phyloP scores from a whole-genome alignment of 2,888 invertebrate species.

The Orthosia cruda region DNA sequence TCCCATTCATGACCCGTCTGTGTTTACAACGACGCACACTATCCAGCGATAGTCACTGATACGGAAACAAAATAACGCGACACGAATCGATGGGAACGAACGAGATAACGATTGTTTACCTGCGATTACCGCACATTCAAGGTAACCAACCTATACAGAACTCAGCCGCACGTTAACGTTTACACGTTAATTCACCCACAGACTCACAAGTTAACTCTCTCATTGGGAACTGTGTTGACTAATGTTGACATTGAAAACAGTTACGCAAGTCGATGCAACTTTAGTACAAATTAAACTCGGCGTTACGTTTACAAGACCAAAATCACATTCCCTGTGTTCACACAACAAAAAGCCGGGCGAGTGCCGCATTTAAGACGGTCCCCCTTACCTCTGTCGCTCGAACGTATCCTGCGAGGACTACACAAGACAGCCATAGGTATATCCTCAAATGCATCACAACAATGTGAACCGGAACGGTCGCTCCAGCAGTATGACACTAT shows the following conservation, averaged over 20 bases:
- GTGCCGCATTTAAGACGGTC: constrained; percentile 89
- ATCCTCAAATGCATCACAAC: constrained; percentile 95
- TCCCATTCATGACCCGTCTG: constrained; percentile 82
- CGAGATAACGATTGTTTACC: constrained; percentile 89
- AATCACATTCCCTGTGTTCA: constrained; percentile 73
- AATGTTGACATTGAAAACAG: constrained; percentile 86
- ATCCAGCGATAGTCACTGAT: constrained; percentile 68
- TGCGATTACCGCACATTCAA: constrained; percentile 85
- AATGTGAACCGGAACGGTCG: constrained; percentile 85
- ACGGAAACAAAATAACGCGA: constrained; percentile 79
- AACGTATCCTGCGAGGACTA: constrained; percentile 94
- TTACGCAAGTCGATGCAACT: constrained; percentile 87
- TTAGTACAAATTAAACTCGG: constrained; percentile 66
- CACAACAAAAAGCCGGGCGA: constrained; percentile 88
- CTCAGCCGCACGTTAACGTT: constrained; percentile 66
- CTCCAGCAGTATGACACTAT: constrained; percentile 86
- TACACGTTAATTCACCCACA: constrained; percentile 60
- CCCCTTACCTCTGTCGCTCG: constrained; percentile 95
- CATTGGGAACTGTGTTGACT: constrained; percentile 76
- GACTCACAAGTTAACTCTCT: constrained; percentile 61
- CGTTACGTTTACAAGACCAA: constrained; percentile 61
- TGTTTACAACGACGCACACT: constrained; percentile 76
- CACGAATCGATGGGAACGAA: constrained; percentile 82
- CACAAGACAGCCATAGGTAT: constrained; percentile 94
- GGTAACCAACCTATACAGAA: constrained; percentile 79